These are phyloP conservation scores for Venturia canescens DNA, from an alignment of 1,140 invertebrate genomes.

Conservation along the genomic window DNA sequence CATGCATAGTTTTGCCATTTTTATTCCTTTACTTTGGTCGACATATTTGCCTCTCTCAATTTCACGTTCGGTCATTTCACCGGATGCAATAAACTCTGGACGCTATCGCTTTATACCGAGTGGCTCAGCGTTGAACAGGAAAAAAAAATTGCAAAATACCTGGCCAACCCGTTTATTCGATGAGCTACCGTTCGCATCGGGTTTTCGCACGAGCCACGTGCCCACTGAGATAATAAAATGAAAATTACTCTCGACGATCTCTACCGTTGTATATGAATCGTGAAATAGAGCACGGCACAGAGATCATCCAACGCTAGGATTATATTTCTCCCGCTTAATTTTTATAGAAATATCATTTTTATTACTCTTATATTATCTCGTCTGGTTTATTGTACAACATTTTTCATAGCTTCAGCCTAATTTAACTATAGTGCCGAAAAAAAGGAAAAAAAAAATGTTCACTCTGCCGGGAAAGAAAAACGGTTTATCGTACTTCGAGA, in stretches of 20 bases:
- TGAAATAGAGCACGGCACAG: not conserved
- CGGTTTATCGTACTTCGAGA: no score
- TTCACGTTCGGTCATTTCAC: no score
- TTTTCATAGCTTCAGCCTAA: not conserved
- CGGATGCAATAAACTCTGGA: no score
- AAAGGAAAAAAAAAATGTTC: no score
- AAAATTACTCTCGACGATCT: not conserved
- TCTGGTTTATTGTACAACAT: not conserved
- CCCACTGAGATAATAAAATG: conserved; percentile 17
- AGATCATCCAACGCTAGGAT: not conserved
- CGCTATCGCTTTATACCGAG: not conserved
- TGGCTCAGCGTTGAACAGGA: not conserved
- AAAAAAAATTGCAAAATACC: not conserved
- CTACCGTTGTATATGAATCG: not conserved
- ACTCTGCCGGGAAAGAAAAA: no score
- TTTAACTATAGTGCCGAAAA: no score
- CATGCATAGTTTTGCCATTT: no score
- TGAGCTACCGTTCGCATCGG: not conserved
- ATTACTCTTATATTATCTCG: not conserved
- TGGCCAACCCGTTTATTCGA: not conserved
- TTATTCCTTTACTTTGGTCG: no score
- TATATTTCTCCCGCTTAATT: not conserved
- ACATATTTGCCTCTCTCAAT: no score
- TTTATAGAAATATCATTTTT: not conserved
- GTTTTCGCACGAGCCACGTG: not conserved